phyloP scores from a whole-genome alignment of 2,888 invertebrate species.

The Caenorhabditis sp. region DNA sequence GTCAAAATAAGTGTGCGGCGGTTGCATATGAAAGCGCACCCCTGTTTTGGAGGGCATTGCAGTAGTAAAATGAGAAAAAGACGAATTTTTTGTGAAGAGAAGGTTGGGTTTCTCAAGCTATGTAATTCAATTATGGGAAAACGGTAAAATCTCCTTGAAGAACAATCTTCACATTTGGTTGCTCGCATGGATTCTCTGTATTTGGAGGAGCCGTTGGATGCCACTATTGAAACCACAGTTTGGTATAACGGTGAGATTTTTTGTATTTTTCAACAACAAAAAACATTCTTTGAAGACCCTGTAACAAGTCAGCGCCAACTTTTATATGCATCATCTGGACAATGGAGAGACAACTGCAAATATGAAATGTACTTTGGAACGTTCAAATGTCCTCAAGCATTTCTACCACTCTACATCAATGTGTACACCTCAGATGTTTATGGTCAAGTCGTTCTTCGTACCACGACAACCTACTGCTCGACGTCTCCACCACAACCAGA shows the following conservation, averaged over 20 bases:
- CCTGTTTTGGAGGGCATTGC: too few species aligned
- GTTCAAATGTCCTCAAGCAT: constrained; percentile 44
- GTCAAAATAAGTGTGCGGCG: too few species aligned
- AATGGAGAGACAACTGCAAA: constrained; percentile 54
- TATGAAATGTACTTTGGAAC: constrained; percentile 61
- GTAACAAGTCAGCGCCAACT: constrained; percentile 35
- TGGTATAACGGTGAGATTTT: constrained; percentile 38
- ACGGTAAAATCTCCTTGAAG: too few species aligned
- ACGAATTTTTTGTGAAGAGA: too few species aligned
- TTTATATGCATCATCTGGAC: constrained; percentile 59
- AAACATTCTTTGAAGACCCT: constrained; percentile 12
- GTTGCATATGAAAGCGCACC: too few species aligned
- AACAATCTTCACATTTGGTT: constrained; percentile 49
- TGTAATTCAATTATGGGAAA: too few species aligned
- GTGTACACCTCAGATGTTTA: constrained; percentile 44
- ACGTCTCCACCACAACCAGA: constrained; percentile 31
- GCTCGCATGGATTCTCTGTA: constrained; percentile 47
- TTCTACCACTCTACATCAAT: constrained; percentile 47
- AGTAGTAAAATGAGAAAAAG: too few species aligned
- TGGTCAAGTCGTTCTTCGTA: constrained; percentile 48
- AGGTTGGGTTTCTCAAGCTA: too few species aligned
- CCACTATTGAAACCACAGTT: constrained; percentile 35
- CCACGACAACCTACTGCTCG: constrained; percentile 50
- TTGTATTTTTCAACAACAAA: not conserved
- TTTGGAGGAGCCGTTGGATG: constrained; percentile 41